Conservation (phyloP, 2,888 invertebrate genomes). For the Leptopilina myrica region DNA sequence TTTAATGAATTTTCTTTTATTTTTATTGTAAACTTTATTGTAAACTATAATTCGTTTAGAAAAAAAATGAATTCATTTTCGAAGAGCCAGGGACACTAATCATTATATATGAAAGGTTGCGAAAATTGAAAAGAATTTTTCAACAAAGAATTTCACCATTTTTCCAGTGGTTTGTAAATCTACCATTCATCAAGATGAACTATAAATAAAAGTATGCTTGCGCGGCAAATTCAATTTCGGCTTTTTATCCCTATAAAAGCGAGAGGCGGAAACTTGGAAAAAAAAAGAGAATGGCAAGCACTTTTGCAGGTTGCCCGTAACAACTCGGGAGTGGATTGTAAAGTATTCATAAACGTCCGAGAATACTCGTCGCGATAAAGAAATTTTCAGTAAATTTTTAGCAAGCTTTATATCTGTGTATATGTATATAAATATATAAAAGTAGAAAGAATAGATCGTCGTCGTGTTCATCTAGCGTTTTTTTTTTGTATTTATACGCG, state of each 20-base stretch:
- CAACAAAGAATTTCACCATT: constrained; percentile 12
- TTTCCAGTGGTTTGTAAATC: constrained; percentile 19
- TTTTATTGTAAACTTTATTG: neutral
- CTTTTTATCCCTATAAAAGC: constrained; percentile 35
- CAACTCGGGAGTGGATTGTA: constrained; percentile 31
- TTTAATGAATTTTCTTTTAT: too few species aligned
- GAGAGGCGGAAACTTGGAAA: constrained; percentile 18
- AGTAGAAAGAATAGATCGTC: neutral
- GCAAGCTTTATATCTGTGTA: neutral
- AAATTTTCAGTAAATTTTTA: constrained; percentile 34
- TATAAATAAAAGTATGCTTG: constrained; percentile 34
- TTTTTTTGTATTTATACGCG: neutral
- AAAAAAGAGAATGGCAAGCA: constrained; percentile 39
- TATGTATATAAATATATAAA: neutral
- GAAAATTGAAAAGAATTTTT: neutral
- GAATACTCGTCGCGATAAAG: constrained; percentile 35
- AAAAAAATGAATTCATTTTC: neutral
- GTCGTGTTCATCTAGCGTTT: neutral
- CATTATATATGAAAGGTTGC: neutral
- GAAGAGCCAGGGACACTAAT: neutral
- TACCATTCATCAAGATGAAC: constrained; percentile 35
- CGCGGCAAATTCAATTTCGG: constrained; percentile 31
- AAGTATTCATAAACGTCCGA: constrained; percentile 39
- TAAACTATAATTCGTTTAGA: neutral
- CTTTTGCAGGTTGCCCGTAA: constrained; percentile 38